Conservation (phyloP, 2,113 vertebrate genomes). For the Cygnus atratus region DNA sequence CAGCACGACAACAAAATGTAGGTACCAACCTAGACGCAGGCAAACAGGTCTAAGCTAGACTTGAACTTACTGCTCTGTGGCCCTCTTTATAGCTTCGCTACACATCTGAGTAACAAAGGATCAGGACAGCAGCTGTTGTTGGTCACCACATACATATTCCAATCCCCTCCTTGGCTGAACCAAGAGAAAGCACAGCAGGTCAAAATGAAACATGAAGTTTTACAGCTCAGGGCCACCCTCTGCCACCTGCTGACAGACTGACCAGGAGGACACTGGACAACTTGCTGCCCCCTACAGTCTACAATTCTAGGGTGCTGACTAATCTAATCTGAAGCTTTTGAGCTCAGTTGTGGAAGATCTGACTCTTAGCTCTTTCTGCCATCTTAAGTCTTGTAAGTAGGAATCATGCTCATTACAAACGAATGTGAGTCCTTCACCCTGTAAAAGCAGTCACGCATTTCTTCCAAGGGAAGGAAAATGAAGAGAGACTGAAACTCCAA, state of each 20-base stretch:
- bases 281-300: conserved; percentile 35
- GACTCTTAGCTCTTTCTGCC: background rate
- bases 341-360: background rate
- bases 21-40: background rate
- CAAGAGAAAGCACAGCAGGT: background rate
- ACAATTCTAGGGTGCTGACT: fast-evolving
- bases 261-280: background rate
- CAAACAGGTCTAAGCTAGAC: background rate
- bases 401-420: background rate
- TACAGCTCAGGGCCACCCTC: background rate
- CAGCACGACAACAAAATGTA: background rate
- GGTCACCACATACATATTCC: background rate
- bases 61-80: background rate
- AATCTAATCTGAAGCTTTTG: background rate
- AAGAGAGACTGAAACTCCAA: background rate
- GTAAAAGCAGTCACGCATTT: background rate
- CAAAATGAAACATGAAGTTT: background rate
- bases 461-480: background rate
- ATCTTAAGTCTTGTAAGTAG: background rate
- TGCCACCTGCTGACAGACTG: background rate
- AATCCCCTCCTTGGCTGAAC: background rate
- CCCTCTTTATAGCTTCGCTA: background rate
- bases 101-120: background rate
- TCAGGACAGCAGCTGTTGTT: background rate
- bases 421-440: background rate